A percentile compares a stretch with the other conserved stretches of the same genome.
Evolutionary conservation across 2,888 invertebrate genomes (phyloP).

Genomic region (Anodontia alba): DNA sequence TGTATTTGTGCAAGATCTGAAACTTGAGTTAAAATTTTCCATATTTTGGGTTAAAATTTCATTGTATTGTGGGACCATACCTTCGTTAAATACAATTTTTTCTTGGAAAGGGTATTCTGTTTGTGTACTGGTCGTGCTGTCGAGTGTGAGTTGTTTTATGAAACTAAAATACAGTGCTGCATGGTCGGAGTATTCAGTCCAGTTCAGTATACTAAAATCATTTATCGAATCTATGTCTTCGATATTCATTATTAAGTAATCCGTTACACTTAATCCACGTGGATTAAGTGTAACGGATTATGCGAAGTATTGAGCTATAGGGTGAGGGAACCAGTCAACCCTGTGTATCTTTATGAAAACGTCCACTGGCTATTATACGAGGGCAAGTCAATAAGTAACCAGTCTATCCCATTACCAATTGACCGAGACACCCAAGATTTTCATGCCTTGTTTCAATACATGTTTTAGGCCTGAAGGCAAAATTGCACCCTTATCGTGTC

Average conservation of each 20-base stretch:
- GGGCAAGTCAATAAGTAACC: too few species aligned
- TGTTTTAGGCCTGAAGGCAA: too few species aligned
- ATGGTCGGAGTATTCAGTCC: not conserved
- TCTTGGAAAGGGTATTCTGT: not conserved
- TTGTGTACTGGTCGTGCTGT: not conserved
- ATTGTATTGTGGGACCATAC: not conserved
- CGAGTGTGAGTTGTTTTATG: not conserved
- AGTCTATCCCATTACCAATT: too few species aligned
- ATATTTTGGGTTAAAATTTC: not conserved
- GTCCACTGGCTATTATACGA: too few species aligned
- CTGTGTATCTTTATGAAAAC: not conserved
- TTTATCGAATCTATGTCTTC: not conserved
- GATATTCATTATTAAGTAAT: not conserved
- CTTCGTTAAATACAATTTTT: not conserved
- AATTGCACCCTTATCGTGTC: too few species aligned
- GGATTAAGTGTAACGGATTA: not conserved
- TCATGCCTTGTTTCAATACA: too few species aligned
- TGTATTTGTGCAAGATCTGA: not conserved
- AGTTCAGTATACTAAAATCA: not conserved
- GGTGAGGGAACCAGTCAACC: too few species aligned
- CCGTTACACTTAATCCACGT: not conserved
- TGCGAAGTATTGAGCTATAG: too few species aligned
- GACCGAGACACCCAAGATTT: too few species aligned
- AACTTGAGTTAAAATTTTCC: too few species aligned
- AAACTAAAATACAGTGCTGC: not conserved